Percentiles rank a stretch among this genome's conserved stretches.
These are phyloP conservation scores for Nymphalis io DNA, from an alignment of 1,140 invertebrate species.

Conservation along the genomic window DNA sequence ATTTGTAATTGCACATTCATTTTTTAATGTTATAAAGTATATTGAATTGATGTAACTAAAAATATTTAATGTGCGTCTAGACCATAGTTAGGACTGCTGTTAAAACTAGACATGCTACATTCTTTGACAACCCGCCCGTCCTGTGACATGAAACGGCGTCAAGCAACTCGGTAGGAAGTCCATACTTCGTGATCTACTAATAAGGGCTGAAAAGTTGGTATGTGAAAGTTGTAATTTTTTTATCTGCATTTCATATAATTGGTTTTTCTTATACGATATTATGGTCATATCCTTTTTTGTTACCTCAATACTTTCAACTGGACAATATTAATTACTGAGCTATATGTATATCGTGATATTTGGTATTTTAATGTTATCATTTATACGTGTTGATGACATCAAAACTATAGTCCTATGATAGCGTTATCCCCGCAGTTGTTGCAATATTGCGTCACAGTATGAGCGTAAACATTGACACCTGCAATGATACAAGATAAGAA, in stretches of 20 bases:
- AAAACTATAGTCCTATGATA: no score
- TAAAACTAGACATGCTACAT: conserved; percentile 44
- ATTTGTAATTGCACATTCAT: background rate
- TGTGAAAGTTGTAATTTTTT: background rate
- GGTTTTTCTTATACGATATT: background rate
- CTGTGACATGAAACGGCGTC: conserved; percentile 22
- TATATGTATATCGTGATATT: no score
- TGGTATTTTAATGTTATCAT: no score
- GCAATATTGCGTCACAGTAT: no score
- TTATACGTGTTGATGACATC: no score
- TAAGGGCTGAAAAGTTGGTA: conserved; percentile 3
- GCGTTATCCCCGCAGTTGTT: no score
- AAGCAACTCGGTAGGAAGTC: conserved; percentile 2
- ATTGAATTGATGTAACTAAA: background rate
- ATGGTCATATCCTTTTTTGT: no score
- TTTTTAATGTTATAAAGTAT: background rate
- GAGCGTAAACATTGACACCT: no score
- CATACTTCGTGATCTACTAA: background rate
- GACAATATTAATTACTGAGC: no score
- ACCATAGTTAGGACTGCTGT: conserved; percentile 2
- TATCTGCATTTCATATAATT: background rate
- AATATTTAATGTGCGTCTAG: conserved; percentile 6
- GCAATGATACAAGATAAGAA: no score
- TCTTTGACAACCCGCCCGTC: conserved; percentile 41
- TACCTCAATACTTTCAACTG: no score